These are phyloP conservation scores for Pectinophora gossypiella DNA, from an alignment of 1,140 invertebrate genomes.

Conservation along the genomic window DNA sequence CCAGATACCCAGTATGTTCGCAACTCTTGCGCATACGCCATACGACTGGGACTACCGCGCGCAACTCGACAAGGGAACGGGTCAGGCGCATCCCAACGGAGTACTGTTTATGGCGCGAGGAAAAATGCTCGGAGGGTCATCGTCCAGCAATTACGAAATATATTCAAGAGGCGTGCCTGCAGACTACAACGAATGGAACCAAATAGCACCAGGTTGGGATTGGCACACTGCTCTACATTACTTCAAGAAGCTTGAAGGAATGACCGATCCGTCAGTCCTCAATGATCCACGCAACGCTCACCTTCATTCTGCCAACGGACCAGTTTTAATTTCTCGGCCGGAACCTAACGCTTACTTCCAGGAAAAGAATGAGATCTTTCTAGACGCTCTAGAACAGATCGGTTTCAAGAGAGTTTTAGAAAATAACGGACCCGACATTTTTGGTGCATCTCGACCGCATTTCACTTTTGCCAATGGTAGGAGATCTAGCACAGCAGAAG, in stretches of 20 bases:
- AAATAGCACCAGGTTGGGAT: conserved; percentile 81
- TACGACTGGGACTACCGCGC: conserved; percentile 52
- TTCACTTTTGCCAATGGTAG: conserved; percentile 78
- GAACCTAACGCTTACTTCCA: conserved; percentile 28
- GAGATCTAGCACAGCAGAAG: conserved; percentile 78
- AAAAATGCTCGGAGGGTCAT: conserved; percentile 82
- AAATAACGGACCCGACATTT: conserved; percentile 44
- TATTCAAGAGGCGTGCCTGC: conserved; percentile 85
- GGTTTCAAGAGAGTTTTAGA: conserved; percentile 45
- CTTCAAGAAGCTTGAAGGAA: conserved; percentile 57
- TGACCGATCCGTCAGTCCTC: conserved; percentile 44
- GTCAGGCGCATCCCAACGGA: conserved; percentile 29
- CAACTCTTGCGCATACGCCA: conserved; percentile 34
- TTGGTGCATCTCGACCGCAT: conserved; percentile 57
- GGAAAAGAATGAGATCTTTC: conserved; percentile 31
- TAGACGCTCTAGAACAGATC: conserved; percentile 47
- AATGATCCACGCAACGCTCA: conserved; percentile 32
- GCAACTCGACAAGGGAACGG: conserved; percentile 36
- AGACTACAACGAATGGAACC: conserved; percentile 85
- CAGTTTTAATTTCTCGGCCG: conserved; percentile 46
- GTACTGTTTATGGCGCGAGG: conserved; percentile 47
- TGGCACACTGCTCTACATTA: conserved; percentile 80
- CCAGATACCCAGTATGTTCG: conserved; percentile 49
- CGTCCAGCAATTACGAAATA: conserved; percentile 86
- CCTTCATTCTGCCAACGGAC: conserved; percentile 47